Conservation (phyloP, 2,797 vertebrate genomes). For the Oreochromis grahami region DNA sequence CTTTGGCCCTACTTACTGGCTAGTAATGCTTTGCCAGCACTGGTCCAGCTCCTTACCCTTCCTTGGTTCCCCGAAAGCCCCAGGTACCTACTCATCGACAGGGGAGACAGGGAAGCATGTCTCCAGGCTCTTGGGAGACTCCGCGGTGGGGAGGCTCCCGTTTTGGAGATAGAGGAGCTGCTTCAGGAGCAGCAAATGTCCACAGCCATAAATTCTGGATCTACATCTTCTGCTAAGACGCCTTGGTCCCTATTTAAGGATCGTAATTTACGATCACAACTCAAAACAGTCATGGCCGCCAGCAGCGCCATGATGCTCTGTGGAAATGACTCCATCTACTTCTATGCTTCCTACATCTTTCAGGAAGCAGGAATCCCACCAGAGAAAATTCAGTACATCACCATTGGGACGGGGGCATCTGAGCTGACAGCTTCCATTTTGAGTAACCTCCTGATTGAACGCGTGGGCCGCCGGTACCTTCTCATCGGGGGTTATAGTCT, state of each 20-base stretch:
- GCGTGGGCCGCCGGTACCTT: constrained; percentile 75
- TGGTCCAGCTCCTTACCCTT: constrained; percentile 82
- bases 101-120: constrained; percentile 80
- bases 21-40: constrained; percentile 80
- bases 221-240: constrained; percentile 31
- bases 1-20: constrained; percentile 86
- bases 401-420: constrained; percentile 84
- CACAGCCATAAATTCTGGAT: constrained; percentile 11
- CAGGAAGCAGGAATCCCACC: constrained; percentile 77
- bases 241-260: constrained; percentile 78
- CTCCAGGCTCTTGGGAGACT: constrained; percentile 75
- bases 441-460: constrained; percentile 84
- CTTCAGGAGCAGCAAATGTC: constrained; percentile 72
- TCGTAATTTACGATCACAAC: constrained; percentile 69
- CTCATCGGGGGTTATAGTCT: constrained; percentile 82
- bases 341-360: constrained; percentile 87
- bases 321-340: constrained; percentile 87
- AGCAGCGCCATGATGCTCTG: constrained; percentile 90
- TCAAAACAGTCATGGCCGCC: constrained; percentile 76
- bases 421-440: constrained; percentile 77
- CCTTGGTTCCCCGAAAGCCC: constrained; percentile 91
- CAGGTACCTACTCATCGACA: constrained; percentile 87
- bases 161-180: constrained; percentile 84
- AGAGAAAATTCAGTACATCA: constrained; percentile 79
- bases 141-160: constrained; percentile 67